Base-by-base conservation (phyloP, 2,797 vertebrate species). In the Coregonus sp. region DNA sequence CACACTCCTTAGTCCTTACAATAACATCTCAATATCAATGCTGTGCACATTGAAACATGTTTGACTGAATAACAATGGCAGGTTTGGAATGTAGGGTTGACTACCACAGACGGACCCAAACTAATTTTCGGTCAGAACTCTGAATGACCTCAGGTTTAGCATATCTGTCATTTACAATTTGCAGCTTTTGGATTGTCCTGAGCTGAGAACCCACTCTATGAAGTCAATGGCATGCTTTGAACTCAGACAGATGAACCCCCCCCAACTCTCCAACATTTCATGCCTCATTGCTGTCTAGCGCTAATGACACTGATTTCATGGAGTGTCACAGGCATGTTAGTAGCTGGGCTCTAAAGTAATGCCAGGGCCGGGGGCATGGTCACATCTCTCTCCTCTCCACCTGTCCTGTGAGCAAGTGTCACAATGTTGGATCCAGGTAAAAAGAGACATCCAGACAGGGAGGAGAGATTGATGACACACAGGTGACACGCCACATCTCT, bases 151-250 rank as follows among this genome's bases (percentile, higher is more conserved):
- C 83, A 76, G 25, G 73, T 90, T 94, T 93, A 93, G 89, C 86
- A 91, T 91, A 90, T 86, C 85, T 89, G 91, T 91, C 92, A 92
- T 90, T 90, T 84, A 81, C 87, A 91, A 93, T 94, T 93, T 92
- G 84, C 89, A 77, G 78, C 89, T 86, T 68, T 72, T 85, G 79
- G 85, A 81, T 91, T 84, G 77, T 85, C 84, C 86, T 87, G 86
- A 87, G 80, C 82, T 81, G 77, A 85, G 84, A 75, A 80, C 74
- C 79, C 81, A 83, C 74, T 81, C 78, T 88, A 81, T 87, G 88
- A 92, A 90, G 90, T 94, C 91, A 93, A 93, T 92, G 91, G 81
- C 92, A 91, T 25, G 78, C 90, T 94, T 93, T 93, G 86, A 93
- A 93, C 89, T 91, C 81, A 86, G 90, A 89, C 84, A 86, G 79